Base-by-base conservation (phyloP, 2,797 vertebrate genomes). In the Orestias chungarensis region DNA sequence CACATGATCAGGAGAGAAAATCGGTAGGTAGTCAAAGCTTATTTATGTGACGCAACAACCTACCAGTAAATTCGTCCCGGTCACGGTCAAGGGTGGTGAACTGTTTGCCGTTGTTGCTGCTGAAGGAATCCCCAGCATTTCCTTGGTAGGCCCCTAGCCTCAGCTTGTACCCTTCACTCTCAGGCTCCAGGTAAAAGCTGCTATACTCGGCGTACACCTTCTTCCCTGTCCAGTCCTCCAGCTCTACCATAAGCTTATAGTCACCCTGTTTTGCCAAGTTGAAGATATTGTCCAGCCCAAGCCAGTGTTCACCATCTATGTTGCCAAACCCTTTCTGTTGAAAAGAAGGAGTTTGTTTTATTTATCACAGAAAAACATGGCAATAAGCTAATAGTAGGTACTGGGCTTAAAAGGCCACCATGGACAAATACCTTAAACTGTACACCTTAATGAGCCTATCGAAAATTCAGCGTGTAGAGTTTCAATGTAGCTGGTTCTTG, bases 221-320 rank as follows among this genome's bases (percentile, higher is more conserved):
- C 90, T 99, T 99, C 76, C 96, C 97, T 54, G 95, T 95, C 98
- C 98, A 99, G 93, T 99, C 97, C 93, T 99, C 97, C 87, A 99
- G 77, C 90, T 99, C 97, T 44, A 99, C 95, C 93, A 99, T 85
- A 77, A 99, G 80, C 84, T 96, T 97, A 76, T 99, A 99, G 90
- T 99, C 96, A 0, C 96, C 96, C 88, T 99, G 97, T 72, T 97
- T 98, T 50, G 93, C 96, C 79, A 99, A 91, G 91, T 95, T 93
- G 86, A 96, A 97, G 89, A 99, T 99, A 57, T 97, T 97, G 79
- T 99, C 97, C 74, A 99, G 88, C 27, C 98, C 98, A 65, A 99
- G 94, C 98, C 98, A 99, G 78, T 99, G 97, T 72, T 99, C 98
- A 4, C 96, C 95, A 4, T 98, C 97, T 17, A 96, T 96, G 90